phyloP scores from a whole-genome alignment of 2,888 invertebrate genomes.

The Carterocephalus palaemon region DNA sequence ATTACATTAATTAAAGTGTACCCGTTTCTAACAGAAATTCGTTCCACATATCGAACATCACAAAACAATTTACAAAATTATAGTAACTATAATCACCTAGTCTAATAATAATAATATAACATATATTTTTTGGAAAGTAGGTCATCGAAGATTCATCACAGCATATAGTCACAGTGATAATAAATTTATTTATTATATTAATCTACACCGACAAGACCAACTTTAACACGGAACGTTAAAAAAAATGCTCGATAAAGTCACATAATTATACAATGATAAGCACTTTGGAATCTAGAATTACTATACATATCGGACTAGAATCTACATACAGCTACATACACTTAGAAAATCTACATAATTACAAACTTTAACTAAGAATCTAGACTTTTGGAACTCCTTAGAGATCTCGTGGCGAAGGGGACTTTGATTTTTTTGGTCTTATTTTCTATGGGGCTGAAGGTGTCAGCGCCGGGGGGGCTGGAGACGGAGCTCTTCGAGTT shows the following conservation, averaged over 20 bases:
- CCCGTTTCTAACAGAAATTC: slow-evolving; percentile 36
- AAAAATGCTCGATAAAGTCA: slow-evolving; percentile 48
- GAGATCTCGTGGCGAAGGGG: slow-evolving; percentile 54
- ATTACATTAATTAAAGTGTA: slow-evolving; percentile 31
- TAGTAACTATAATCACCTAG: slow-evolving; percentile 19
- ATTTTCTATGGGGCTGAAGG: slow-evolving; percentile 46
- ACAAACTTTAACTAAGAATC: slow-evolving; percentile 70
- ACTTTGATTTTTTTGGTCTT: slow-evolving; percentile 62
- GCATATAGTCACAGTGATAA: slow-evolving; percentile 35
- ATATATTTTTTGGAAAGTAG: slow-evolving; percentile 24
- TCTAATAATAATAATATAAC: slow-evolving; percentile 19
- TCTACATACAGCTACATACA: slow-evolving; percentile 72
- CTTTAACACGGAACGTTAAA: slow-evolving; percentile 57
- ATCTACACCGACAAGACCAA: slow-evolving; percentile 46
- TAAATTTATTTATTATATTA: slow-evolving; percentile 32
- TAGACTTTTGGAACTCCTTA: slow-evolving; percentile 74
- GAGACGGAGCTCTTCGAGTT: slow-evolving; percentile 63
- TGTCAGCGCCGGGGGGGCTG: slow-evolving; percentile 49
- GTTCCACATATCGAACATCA: slow-evolving; percentile 22
- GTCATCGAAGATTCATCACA: slow-evolving; percentile 27
- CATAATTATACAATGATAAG: slow-evolving; percentile 60
- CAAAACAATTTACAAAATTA: slow-evolving; percentile 19
- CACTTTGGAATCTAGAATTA: slow-evolving; percentile 69
- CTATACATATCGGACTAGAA: slow-evolving; percentile 57
- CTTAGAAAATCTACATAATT: slow-evolving; percentile 78